Evolutionary conservation across 2,888 invertebrate species (phyloP).

Genomic region (Orthonevra nobilis): DNA sequence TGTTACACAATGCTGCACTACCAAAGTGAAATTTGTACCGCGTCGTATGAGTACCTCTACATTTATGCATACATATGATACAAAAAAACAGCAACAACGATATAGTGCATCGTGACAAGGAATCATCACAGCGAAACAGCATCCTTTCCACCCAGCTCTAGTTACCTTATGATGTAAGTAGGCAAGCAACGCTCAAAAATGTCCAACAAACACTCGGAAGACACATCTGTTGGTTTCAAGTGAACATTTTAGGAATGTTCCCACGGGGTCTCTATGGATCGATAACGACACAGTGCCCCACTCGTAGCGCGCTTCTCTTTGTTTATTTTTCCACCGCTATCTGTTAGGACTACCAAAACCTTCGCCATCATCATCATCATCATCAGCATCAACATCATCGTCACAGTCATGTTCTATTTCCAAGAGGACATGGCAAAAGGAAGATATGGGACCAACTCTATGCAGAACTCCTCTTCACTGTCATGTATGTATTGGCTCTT

Average conservation of each 20-base stretch:
- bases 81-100: slow-evolving; percentile 13
- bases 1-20: slow-evolving; percentile 34
- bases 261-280: slow-evolving; percentile 42
- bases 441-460: slow-evolving; percentile 46
- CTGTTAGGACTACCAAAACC: neutral
- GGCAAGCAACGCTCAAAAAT: slow-evolving; percentile 39
- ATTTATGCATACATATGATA: slow-evolving; percentile 43
- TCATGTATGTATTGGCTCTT: slow-evolving; percentile 67
- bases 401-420: slow-evolving; percentile 47
- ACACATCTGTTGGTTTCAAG: slow-evolving; percentile 58
- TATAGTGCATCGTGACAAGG: slow-evolving; percentile 43
- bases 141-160: slow-evolving; percentile 23
- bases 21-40: slow-evolving; percentile 47
- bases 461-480: slow-evolving; percentile 55
- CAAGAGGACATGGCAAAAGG: slow-evolving; percentile 30
- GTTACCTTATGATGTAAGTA: slow-evolving; percentile 38
- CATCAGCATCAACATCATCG: slow-evolving; percentile 17
- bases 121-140: slow-evolving; percentile 46
- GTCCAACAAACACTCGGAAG: slow-evolving; percentile 48
- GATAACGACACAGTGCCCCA: slow-evolving; percentile 54
- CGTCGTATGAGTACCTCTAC: slow-evolving; percentile 36
- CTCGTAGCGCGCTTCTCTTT: slow-evolving; percentile 19
- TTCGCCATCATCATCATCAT: slow-evolving; percentile 17
- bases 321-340: slow-evolving; percentile 47
- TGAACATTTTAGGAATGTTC: slow-evolving; percentile 60